Percentiles rank a stretch among this genome's conserved stretches.
These are phyloP conservation scores for Crotalus viridis DNA, from an alignment of 2,113 vertebrate genomes.

Conservation along the genomic window DNA sequence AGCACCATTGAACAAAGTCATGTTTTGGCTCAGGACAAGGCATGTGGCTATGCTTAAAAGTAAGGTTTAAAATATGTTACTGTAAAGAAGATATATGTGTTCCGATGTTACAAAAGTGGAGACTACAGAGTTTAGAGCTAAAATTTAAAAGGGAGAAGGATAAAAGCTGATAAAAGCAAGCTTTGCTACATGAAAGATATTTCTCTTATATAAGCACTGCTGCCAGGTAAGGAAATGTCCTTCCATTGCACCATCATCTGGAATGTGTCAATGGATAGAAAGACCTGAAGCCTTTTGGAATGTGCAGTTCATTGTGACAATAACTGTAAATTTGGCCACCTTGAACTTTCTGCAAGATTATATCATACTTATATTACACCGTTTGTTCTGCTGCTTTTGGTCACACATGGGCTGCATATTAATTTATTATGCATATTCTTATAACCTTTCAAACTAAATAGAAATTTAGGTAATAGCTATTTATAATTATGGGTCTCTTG, in stretches of 20 bases:
- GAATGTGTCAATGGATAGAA: neutral
- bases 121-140: neutral
- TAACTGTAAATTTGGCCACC: slow-evolving; percentile 30
- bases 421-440: slow-evolving; percentile 39
- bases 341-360: slow-evolving; percentile 6
- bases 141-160: neutral
- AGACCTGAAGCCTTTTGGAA: slow-evolving; percentile 37
- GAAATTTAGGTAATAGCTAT: slow-evolving; percentile 17
- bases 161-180: neutral
- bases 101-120: neutral
- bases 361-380: slow-evolving; percentile 46
- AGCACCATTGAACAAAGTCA: neutral
- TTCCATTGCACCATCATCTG: neutral
- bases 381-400: slow-evolving; percentile 38
- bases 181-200: neutral
- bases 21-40: neutral
- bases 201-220: neutral
- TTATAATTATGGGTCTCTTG: slow-evolving; percentile 28
- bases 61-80: neutral
- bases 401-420: slow-evolving; percentile 30
- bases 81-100: neutral
- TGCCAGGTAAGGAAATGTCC: neutral
- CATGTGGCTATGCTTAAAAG: neutral
- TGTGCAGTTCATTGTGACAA: slow-evolving; percentile 37
- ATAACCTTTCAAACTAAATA: slow-evolving; percentile 45